Percentiles rank a stretch among this genome's conserved stretches.
These are phyloP conservation scores for Sacculina carcini DNA, from an alignment of 2,888 invertebrate species.

Conservation along the genomic window DNA sequence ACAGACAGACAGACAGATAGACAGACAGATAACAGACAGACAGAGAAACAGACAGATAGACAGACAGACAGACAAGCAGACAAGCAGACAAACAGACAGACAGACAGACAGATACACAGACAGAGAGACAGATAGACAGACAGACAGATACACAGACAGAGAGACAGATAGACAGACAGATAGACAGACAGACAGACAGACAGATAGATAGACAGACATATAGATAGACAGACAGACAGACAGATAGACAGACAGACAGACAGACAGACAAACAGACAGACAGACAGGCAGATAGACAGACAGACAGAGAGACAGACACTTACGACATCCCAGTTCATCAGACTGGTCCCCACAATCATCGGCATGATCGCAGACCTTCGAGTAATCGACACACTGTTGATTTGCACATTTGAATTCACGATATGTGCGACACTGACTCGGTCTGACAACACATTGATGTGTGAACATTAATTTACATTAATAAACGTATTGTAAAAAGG, in stretches of 20 bases:
- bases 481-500: no score
- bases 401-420: conserved; percentile 69
- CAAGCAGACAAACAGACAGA: no score
- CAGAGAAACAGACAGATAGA: no score
- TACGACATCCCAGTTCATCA: conserved; percentile 69
- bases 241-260: neutral
- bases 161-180: no score
- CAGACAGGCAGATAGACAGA: neutral
- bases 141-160: no score
- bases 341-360: conserved; percentile 75
- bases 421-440: conserved; percentile 16
- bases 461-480: no score
- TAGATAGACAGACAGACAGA: neutral
- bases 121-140: no score
- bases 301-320: conserved; percentile 19
- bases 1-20: no score
- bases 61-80: no score
- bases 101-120: no score
- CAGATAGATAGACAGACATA: neutral
- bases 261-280: neutral
- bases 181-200: no score
- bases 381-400: conserved; percentile 48
- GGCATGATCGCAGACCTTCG: conserved; percentile 57
- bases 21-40: no score
- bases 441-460: neutral